Percentiles rank a stretch among this genome's conserved stretches.
Evolutionary conservation across 2,797 vertebrate species (phyloP).

Genomic region (Melanotaenia nigrans): DNA sequence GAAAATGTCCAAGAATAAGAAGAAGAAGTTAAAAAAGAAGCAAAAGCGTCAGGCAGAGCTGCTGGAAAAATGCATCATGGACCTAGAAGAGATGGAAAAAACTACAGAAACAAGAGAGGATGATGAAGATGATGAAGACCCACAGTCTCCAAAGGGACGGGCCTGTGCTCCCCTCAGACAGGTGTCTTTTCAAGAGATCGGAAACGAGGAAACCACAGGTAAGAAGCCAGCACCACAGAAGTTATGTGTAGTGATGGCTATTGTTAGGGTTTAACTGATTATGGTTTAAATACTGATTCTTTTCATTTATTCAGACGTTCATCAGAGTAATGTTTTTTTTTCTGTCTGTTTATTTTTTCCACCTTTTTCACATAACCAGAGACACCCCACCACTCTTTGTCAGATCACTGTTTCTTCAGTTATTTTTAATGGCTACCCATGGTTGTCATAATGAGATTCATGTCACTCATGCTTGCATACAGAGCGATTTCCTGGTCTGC

Average conservation of each 20-base stretch:
- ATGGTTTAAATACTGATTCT: neutral
- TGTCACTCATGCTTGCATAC: neutral
- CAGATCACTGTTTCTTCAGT: neutral
- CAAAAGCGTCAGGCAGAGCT: conserved; percentile 96
- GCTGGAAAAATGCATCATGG: conserved; percentile 95
- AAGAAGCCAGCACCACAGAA: conserved; percentile 18
- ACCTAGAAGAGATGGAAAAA: conserved; percentile 95
- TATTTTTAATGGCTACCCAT: neutral
- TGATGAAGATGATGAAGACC: conserved; percentile 80
- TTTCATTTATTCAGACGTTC: neutral
- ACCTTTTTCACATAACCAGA: neutral
- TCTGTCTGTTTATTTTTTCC: neutral
- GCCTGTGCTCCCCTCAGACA: conserved; percentile 82
- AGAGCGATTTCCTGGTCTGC: neutral
- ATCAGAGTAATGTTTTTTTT: no score
- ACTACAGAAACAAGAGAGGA: conserved; percentile 86
- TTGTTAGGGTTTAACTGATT: neutral
- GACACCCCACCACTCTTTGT: neutral
- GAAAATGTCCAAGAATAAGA: conserved; percentile 99
- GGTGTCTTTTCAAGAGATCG: conserved; percentile 82
- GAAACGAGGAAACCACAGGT: conserved; percentile 75
- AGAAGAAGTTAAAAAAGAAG: conserved; percentile 99
- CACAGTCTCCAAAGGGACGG: conserved; percentile 80
- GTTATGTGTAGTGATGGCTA: neutral
- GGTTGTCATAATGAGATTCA: neutral